Conservation (phyloP, 2,797 vertebrate species). For the Mormyrops boulengeri region DNA sequence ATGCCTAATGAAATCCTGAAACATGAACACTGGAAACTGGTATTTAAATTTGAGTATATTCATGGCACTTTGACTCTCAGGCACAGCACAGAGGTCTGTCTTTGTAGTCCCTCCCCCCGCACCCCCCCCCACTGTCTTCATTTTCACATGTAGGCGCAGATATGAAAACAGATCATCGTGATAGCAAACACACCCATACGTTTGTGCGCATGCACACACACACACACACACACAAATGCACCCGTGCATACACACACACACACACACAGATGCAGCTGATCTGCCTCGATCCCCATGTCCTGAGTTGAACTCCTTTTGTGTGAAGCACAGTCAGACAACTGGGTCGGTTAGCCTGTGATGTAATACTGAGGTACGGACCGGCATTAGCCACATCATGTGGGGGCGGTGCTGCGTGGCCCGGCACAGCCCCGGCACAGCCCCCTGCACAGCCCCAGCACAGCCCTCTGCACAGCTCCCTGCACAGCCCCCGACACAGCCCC, state of each 20-base stretch:
- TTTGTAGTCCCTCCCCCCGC: not conserved
- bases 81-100: not conserved
- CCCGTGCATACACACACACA: not conserved
- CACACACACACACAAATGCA: not conserved
- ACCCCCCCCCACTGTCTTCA: not conserved
- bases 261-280: not conserved
- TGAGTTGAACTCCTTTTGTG: constrained; percentile 24
- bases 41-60: not conserved
- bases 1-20: not conserved
- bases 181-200: not conserved
- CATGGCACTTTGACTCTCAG: not conserved
- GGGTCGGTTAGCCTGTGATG: constrained; percentile 38
- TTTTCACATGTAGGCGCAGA: not conserved
- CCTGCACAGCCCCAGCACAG: no score
- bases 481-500: no score
- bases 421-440: no score
- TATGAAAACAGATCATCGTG: not conserved
- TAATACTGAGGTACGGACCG: constrained; percentile 32
- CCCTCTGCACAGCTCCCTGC: no score
- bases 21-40: not conserved
- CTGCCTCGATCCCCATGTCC: constrained; percentile 21
- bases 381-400: constrained; percentile 33
- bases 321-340: constrained; percentile 25
- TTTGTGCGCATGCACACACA: not conserved
- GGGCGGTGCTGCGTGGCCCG: constrained; percentile 33